These are phyloP conservation scores for Hylaeus anthracinus DNA, from an alignment of 1,140 invertebrate species.

Conservation along the genomic window DNA sequence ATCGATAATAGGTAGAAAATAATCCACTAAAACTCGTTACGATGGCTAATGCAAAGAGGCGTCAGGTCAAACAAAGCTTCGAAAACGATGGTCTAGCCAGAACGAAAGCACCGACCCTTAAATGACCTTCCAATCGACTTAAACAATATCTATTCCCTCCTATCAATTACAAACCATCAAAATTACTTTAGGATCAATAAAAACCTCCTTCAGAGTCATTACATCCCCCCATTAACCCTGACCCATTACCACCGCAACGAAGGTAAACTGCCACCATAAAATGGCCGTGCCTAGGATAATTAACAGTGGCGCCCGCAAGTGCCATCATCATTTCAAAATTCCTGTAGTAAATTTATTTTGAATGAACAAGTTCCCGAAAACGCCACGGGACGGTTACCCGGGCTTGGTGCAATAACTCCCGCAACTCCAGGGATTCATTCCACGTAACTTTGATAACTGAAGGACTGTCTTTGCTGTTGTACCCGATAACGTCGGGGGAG, in stretches of 20 bases:
- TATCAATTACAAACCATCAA: no score
- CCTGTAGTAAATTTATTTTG: not conserved
- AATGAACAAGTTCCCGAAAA: not conserved
- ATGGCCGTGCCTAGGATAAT: not conserved
- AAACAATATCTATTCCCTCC: no score
- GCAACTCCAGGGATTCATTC: not conserved
- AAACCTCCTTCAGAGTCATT: not conserved
- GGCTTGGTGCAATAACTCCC: not conserved
- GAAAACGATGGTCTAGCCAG: no score
- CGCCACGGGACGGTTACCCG: not conserved
- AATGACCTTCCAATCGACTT: no score
- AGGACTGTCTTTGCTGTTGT: slow-evolving; percentile 20
- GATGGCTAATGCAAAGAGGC: no score
- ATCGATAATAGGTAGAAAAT: no score
- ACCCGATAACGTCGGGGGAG: not conserved
- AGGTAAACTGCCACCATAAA: slow-evolving; percentile 10
- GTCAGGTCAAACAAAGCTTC: no score
- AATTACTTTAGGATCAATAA: not conserved
- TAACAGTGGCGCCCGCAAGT: not conserved
- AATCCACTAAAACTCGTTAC: no score
- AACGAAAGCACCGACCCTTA: no score
- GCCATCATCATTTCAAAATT: not conserved
- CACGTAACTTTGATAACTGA: slow-evolving; percentile 5
- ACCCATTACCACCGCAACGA: not conserved
- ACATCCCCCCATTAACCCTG: slow-evolving; percentile 5